Percentiles rank a stretch among this genome's conserved stretches.
phyloP scores from a whole-genome alignment of 2,888 invertebrate genomes.

The Dusona sp. region DNA sequence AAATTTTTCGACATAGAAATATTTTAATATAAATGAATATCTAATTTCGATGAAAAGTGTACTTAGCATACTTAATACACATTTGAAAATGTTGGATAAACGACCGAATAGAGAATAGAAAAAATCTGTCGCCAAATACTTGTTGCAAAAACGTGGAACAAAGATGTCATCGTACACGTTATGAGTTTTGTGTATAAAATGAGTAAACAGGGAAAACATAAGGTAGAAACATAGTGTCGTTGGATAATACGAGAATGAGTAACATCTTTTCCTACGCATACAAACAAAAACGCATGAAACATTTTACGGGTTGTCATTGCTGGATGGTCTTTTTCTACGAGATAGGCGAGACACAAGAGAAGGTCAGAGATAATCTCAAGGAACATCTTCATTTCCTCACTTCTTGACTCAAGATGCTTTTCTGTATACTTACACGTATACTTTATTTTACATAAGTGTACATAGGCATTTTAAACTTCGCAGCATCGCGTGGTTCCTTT shows the following conservation, averaged over 20 bases:
- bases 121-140: background rate
- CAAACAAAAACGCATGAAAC: background rate
- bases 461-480: slow-evolving; percentile 35
- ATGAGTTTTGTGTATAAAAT: background rate
- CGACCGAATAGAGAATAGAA: too few relatives aligned
- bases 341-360: slow-evolving; percentile 1
- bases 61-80: too few relatives aligned
- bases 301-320: slow-evolving; percentile 55
- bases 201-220: background rate
- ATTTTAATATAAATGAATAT: too few relatives aligned
- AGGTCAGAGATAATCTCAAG: slow-evolving; percentile 51
- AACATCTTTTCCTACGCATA: background rate
- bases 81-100: too few relatives aligned
- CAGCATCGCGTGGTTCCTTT: slow-evolving; percentile 25
- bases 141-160: background rate
- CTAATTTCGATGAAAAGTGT: too few relatives aligned
- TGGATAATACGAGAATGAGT: background rate
- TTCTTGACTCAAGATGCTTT: slow-evolving; percentile 53
- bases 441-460: slow-evolving; percentile 5
- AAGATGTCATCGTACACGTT: background rate
- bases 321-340: slow-evolving; percentile 22
- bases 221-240: background rate
- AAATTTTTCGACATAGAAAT: background rate
- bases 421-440: slow-evolving; percentile 4
- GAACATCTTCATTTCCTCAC: slow-evolving; percentile 60